Percentiles rank a stretch among this genome's conserved stretches.
These are phyloP conservation scores for Macroteleia sp. DNA, from an alignment of 2,888 invertebrate genomes.

Conservation along the genomic window DNA sequence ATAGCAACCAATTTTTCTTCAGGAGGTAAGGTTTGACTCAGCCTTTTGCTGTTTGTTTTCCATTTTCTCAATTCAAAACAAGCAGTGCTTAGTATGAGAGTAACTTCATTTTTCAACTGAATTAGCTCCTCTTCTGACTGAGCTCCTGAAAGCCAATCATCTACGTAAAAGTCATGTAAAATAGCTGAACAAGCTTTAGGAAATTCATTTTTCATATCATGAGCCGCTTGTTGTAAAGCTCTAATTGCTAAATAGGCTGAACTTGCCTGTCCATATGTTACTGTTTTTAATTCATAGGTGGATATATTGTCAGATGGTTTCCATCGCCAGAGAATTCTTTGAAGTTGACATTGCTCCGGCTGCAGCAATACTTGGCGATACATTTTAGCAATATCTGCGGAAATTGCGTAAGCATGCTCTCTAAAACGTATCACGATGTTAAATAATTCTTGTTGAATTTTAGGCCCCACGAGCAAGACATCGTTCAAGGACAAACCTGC, in stretches of 20 bases:
- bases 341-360: not conserved
- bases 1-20: not conserved
- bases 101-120: not conserved
- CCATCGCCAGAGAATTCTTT: not conserved
- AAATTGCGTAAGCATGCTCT: conserved; percentile 5
- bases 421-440: not conserved
- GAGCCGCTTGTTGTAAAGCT: not conserved
- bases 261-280: not conserved
- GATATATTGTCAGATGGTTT: not conserved
- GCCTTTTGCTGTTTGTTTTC: not conserved
- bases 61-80: conserved; percentile 1
- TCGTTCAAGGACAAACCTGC: not conserved
- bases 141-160: not conserved
- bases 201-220: not conserved
- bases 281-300: not conserved
- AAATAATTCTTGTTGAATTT: not conserved
- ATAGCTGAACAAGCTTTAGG: not conserved
- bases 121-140: not conserved
- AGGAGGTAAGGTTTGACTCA: not conserved
- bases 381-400: not conserved
- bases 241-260: not conserved
- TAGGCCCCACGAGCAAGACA: not conserved
- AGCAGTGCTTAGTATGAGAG: not conserved
- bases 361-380: not conserved
- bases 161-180: not conserved